Base-by-base conservation (phyloP, 2,888 invertebrate genomes). In the Agrotis exclamationis region DNA sequence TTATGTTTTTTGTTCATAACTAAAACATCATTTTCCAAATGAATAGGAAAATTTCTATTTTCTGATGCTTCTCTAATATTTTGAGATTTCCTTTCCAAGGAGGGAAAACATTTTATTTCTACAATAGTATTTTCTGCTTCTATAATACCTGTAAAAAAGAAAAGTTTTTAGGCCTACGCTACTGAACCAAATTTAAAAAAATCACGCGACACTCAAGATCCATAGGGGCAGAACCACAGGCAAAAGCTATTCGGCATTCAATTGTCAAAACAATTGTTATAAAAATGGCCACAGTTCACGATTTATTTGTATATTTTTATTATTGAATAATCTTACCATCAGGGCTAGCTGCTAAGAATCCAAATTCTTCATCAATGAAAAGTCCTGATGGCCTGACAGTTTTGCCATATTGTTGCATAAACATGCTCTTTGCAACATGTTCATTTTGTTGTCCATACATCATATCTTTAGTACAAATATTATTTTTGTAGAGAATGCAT, bases 391-490 rank as follows among this genome's bases (percentile, higher is more conserved):
- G 44, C 58, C 44, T 58, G 20, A 58, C 58, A 58, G 14, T 44
- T 44, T 44, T 57, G 20, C 16, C n/a, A 57, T 39, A 57, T 39
- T 44, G 20, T 57, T 57, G 39, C 57, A 57, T 59, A 16, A 59
- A 59, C 58, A 59, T 45, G 22, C 11, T 45, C 18, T 22, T 59
- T 45, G 58, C 48, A 16, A 62, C 33, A 62, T 50, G 62, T 20
- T 57, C 33, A 9, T 57, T 33, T 57, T 57, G 56, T 9, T 57
- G 62, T 18, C 69, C 69, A 63, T 70, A 70, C 18, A 44, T 24
- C 57, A 57, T 70, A 63, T 70, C 57, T 33, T 63, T 47, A n/a
- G 54, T 63, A n/a, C 47, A 50, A 44, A 56, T 44, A 57, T 56
- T 16, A 28, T 56, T 56, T 57, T 63, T 70, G 56, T 70, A 63